Evolutionary conservation across 2,888 invertebrate genomes (phyloP).

Genomic region (Folsomia candida): DNA sequence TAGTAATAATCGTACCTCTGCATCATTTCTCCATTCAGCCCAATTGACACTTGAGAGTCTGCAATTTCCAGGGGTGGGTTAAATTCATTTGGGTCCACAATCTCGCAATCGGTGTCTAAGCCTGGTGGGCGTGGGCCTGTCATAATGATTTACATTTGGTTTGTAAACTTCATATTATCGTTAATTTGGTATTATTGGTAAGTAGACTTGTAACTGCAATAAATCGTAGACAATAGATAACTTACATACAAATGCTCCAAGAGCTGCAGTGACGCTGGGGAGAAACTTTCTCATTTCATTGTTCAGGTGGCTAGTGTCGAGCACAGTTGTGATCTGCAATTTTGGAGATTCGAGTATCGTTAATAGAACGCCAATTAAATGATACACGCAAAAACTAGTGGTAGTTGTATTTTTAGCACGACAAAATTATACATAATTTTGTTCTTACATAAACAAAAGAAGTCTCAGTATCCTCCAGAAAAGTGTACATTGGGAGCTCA

Average conservation of each 20-base stretch:
- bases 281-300: slow-evolving; percentile 66
- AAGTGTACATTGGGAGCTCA: slow-evolving; percentile 70
- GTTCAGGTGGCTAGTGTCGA: slow-evolving; percentile 67
- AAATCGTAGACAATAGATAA: too few relatives aligned
- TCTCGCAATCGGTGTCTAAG: slow-evolving; percentile 47
- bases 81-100: slow-evolving; percentile 45
- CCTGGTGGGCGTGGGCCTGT: slow-evolving; percentile 45
- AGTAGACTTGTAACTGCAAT: too few relatives aligned
- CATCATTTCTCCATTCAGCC: slow-evolving; percentile 49
- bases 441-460: slow-evolving; percentile 76
- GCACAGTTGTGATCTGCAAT: slow-evolving; percentile 68
- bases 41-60: slow-evolving; percentile 49
- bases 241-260: slow-evolving; percentile 54
- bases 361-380: not conserved
- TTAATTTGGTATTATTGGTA: too few relatives aligned
- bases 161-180: too few relatives aligned
- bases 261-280: slow-evolving; percentile 69
- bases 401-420: too few relatives aligned
- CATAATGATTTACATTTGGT: too few relatives aligned
- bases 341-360: too few relatives aligned
- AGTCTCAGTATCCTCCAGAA: slow-evolving; percentile 74
- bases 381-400: too few relatives aligned
- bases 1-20: too few relatives aligned
- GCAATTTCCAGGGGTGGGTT: slow-evolving; percentile 45
- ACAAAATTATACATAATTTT: not conserved